Base-by-base conservation (phyloP, 2,113 vertebrate genomes). In the Onychostoma macrolepis region DNA sequence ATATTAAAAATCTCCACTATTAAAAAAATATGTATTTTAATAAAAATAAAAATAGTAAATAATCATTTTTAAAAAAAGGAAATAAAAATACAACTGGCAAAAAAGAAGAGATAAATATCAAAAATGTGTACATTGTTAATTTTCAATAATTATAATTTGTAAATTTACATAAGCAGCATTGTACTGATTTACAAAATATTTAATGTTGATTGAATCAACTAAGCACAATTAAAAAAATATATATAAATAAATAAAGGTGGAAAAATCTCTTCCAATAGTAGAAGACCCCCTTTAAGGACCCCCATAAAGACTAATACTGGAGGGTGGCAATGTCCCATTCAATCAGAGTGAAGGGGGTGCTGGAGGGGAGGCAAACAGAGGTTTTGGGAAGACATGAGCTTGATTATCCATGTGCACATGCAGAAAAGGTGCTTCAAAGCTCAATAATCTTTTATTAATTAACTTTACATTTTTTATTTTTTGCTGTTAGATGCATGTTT, bases 211-310 rank as follows among this genome's bases (percentile, higher is more conserved):
- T 24, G 33, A 36, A 72, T 9, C 17, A 71, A 71, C 30, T 21
- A 71, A 33, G 38, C 41, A 45, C 13, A 45, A 45, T 45, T 48
- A 48, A 13, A 13, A n/a, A 43, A 76, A 15, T 41, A 26, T 26
- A 6, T 28, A 71, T 36, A 56, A 33, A 84, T 78, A n/a, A 36
- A 78, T n/a, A 63, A 28, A 85, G 72, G 15, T 17, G 36, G 11
- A n/a, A 48, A 10, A 41, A 79, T 24, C 1, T 36, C 10, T 65
- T 65, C 30, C 9, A 41, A 15, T 24, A 53, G 88, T 88, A 89
- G 93, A 85, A 93, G 89, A 89, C 93, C 94, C 91, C 94, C 93
- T 93, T 81, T 87, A 91, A 89, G 91, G 91, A 92, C 93, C 92
- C 94, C 91, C 89, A 92, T 89, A 92, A 93, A 93, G 90, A 88